Evolutionary conservation across 2,113 vertebrate species (phyloP).

Genomic region (Cochlearius cochlearius): DNA sequence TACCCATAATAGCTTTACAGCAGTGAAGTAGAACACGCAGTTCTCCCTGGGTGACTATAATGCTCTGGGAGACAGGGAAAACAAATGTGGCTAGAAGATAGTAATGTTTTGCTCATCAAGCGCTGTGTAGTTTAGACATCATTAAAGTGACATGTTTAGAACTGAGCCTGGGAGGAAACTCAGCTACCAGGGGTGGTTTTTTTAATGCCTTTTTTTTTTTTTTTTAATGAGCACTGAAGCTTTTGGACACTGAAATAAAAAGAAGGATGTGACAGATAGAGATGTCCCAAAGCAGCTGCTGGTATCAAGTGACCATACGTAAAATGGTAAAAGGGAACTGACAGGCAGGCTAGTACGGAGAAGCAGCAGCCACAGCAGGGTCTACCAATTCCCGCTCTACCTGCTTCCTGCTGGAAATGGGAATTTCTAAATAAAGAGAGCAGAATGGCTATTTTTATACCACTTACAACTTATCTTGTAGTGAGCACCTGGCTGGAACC

Average conservation of each 20-base stretch:
- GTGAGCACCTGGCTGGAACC: not conserved
- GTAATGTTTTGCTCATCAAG: conserved; percentile 17
- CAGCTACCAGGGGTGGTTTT: not conserved
- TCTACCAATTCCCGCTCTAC: not conserved
- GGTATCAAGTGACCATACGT: conserved; percentile 13
- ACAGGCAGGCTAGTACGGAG: not conserved
- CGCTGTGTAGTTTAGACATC: not conserved
- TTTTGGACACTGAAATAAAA: conserved; percentile 38
- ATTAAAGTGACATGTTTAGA: conserved; percentile 10
- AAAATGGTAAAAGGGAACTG: not conserved
- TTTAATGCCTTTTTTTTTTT: not conserved
- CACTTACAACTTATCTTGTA: not conserved
- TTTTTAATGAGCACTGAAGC: not conserved
- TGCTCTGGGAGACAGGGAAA: not conserved
- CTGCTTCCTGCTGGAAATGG: not conserved
- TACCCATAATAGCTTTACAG: conserved; percentile 60
- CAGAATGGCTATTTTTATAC: not conserved
- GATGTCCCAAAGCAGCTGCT: conserved; percentile 64
- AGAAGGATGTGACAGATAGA: conserved; percentile 46
- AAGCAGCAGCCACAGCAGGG: not conserved
- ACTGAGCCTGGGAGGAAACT: not conserved
- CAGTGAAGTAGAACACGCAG: conserved; percentile 30
- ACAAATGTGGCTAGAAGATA: conserved; percentile 5
- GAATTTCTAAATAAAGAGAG: not conserved
- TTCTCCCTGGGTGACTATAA: conserved; percentile 17